phyloP scores from a whole-genome alignment of 2,113 vertebrate genomes.

The Poeciliopsis prolifica region DNA sequence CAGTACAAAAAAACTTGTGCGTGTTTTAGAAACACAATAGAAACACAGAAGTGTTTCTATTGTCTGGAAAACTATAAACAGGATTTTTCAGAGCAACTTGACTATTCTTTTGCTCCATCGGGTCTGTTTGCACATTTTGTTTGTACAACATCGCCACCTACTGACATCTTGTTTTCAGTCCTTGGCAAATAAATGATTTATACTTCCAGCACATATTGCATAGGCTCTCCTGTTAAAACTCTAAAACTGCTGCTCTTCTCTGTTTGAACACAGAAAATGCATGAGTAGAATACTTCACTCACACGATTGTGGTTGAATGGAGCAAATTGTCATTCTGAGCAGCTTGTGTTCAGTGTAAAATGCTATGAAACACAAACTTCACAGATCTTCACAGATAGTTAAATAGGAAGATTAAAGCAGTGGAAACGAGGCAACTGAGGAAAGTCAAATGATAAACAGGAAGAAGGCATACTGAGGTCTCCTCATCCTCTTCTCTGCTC shows the following conservation, averaged over 20 bases:
- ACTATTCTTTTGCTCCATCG: too few species aligned
- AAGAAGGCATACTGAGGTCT: background rate
- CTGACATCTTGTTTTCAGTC: too few species aligned
- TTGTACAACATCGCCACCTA: too few species aligned
- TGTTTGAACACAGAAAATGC: slow-evolving; percentile 2
- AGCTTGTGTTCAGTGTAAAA: background rate
- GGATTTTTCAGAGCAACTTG: too few species aligned
- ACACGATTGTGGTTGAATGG: background rate
- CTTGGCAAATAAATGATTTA: too few species aligned
- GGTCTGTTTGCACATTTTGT: too few species aligned
- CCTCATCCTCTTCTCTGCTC: background rate
- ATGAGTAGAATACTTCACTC: background rate
- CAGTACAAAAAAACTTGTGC: too few species aligned
- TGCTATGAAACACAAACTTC: background rate
- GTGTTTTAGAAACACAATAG: too few species aligned
- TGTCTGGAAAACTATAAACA: too few species aligned
- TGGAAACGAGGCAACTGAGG: background rate
- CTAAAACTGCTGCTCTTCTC: background rate
- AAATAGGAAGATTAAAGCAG: slow-evolving; percentile 36
- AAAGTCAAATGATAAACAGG: slow-evolving; percentile 22
- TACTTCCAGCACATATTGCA: too few species aligned
- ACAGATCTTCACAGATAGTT: slow-evolving; percentile 35
- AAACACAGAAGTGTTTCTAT: too few species aligned
- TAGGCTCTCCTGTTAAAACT: background rate
- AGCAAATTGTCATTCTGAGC: slow-evolving; percentile 17